phyloP scores from a whole-genome alignment of 2,888 invertebrate species.

The Napeogenes sylphis region DNA sequence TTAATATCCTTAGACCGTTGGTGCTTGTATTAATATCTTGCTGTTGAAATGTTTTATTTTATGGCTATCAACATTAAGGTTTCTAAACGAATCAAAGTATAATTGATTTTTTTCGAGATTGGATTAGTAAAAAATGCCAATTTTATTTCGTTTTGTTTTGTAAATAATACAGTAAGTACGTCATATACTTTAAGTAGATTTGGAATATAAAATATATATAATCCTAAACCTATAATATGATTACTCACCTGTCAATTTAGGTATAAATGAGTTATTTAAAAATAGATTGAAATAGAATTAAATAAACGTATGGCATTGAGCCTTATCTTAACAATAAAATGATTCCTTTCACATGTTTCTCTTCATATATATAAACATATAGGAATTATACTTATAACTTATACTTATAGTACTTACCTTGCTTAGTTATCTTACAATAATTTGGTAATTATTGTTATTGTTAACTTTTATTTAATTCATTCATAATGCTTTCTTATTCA shows the following conservation, averaged over 20 bases:
- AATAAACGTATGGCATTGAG: neutral
- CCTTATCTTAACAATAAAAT: no score
- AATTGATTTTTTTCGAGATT: conserved; percentile 35
- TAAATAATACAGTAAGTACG: conserved; percentile 30
- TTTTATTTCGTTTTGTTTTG: conserved; percentile 33
- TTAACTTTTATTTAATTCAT: neutral
- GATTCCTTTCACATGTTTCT: no score
- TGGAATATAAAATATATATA: conserved; percentile 1
- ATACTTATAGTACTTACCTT: no score
- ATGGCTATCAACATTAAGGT: neutral
- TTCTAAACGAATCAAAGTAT: conserved; percentile 29
- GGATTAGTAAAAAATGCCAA: conserved; percentile 29
- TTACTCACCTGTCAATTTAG: neutral
- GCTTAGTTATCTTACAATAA: no score
- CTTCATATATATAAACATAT: no score
- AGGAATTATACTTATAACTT: no score
- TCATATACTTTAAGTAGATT: neutral
- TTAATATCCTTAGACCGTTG: no score
- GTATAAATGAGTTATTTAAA: neutral
- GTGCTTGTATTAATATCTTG: no score
- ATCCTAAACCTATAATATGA: neutral
- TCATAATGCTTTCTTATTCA: neutral
- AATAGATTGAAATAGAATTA: conserved; percentile 1
- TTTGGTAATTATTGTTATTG: no score
- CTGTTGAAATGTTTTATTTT: no score